These are phyloP conservation scores for Lacanobia oleracea DNA, from an alignment of 2,888 invertebrate genomes.

Conservation along the genomic window DNA sequence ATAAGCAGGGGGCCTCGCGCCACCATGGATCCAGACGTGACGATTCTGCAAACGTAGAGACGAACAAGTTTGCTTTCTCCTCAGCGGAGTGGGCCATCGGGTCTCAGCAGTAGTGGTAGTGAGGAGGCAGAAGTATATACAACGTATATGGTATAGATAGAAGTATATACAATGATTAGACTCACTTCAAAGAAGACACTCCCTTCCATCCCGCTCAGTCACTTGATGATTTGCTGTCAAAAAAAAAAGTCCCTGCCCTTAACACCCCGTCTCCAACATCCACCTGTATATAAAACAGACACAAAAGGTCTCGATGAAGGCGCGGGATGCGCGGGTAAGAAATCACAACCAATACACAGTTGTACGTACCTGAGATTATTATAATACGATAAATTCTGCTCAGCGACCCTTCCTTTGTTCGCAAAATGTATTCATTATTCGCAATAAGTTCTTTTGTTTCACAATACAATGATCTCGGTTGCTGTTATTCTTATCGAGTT, in stretches of 20 bases:
- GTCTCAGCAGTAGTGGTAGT: too few species aligned
- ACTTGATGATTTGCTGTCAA: too few species aligned
- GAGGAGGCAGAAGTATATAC: too few species aligned
- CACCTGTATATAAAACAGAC: background rate
- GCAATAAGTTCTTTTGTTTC: conserved; percentile 64
- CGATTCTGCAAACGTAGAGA: too few species aligned
- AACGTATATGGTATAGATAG: too few species aligned
- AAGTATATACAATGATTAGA: too few species aligned
- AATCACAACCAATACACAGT: conserved; percentile 32
- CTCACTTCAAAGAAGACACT: too few species aligned
- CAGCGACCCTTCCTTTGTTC: conserved; percentile 56
- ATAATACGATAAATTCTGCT: conserved; percentile 37
- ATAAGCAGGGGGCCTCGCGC: too few species aligned
- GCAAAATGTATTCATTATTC: conserved; percentile 65
- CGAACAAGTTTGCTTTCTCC: too few species aligned
- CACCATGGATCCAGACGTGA: too few species aligned
- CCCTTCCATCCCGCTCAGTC: too few species aligned
- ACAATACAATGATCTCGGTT: conserved; percentile 56
- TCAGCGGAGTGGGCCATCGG: too few species aligned
- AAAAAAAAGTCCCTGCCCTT: background rate
- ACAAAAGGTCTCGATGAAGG: conserved; percentile 37
- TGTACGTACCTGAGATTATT: conserved; percentile 15
- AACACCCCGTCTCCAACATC: background rate
- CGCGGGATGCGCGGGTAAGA: conserved; percentile 8
- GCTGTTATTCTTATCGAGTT: conserved; percentile 48